phyloP scores from a whole-genome alignment of 2,888 invertebrate genomes.

The Drosophila setosimentum region DNA sequence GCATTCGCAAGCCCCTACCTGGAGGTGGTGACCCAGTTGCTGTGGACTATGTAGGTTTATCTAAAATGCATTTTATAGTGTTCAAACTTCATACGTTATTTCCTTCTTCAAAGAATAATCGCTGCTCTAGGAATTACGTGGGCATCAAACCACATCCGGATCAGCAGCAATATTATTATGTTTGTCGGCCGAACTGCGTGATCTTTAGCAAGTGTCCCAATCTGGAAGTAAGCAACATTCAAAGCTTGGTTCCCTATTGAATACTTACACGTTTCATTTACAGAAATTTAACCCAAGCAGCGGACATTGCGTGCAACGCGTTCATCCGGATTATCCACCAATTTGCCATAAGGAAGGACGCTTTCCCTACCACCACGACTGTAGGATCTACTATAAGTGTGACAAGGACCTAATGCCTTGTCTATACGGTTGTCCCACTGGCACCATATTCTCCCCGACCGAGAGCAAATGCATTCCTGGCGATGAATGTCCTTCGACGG shows the following conservation, averaged over 20 bases:
- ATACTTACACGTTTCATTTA: constrained; percentile 15
- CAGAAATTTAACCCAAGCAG: constrained; percentile 75
- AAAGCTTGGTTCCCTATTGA: not conserved
- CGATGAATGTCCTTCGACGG: constrained; percentile 78
- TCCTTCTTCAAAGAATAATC: constrained; percentile 73
- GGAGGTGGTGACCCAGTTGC: constrained; percentile 84
- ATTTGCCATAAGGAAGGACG: constrained; percentile 78
- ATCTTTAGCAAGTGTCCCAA: constrained; percentile 84
- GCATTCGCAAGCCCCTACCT: constrained; percentile 80
- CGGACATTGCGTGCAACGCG: constrained; percentile 75
- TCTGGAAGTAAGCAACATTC: constrained; percentile 67
- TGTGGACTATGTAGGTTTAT: constrained; percentile 79
- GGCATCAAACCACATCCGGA: constrained; percentile 84
- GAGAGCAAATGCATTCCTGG: constrained; percentile 78
- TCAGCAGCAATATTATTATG: constrained; percentile 85
- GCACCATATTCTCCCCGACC: constrained; percentile 79
- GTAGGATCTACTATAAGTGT: constrained; percentile 83
- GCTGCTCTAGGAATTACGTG: constrained; percentile 82
- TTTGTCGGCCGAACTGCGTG: constrained; percentile 84
- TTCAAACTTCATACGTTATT: constrained; percentile 17
- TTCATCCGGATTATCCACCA: constrained; percentile 64
- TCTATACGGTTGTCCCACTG: constrained; percentile 80
- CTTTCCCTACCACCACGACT: constrained; percentile 83
- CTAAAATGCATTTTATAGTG: constrained; percentile 6
- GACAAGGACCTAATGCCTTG: constrained; percentile 69